Base-by-base conservation (phyloP, 2,888 invertebrate genomes). In the Hofmannophila pseudospretella region DNA sequence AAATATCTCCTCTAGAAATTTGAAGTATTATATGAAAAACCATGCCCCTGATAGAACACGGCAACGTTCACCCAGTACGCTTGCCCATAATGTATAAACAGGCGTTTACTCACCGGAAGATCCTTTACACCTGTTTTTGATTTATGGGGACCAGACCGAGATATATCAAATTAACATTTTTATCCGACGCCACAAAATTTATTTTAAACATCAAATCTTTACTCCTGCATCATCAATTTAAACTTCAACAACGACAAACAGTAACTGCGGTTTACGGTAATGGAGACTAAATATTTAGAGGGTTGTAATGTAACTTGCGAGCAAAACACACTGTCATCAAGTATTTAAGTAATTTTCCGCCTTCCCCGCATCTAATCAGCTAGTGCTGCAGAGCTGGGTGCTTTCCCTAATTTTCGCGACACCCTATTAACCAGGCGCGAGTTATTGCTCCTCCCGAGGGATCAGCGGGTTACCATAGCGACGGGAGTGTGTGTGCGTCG, bases 401-500 rank as follows among this genome's bases (percentile, higher is more conserved):
- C 64, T 74, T 74, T 74, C 54, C 73, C 74, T 78, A 80, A 81
- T 80, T 81, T 79, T 69, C 69, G 68, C 65, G 77, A 70, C 75
- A 74, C 72, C 71, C 73, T 72, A 77, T 77, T 80, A 81, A 75
- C 69, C 65, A 67, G 70, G 67, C 72, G 62, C 69, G 67, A 74
- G 69, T 77, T 76, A 80, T 80, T 70, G 68, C 70, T 62, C 62
- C 60, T 73, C 68, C 58, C 60, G 57, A 67, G 74, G 72, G 76
- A 74, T 59, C 58, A 53, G 55, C 51, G 45, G 44, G 77, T 79
- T 58, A 57, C 65, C 60, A 66, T 68, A 58, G 64, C 54, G 55
- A 80, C 76, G 48, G 16, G 49, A 5, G 44, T 27, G 41, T 64
- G 74, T 76, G 72, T 71, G 78, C 49, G 68, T 58, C 48, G 58